These are phyloP conservation scores for Eurosta solidaginis DNA, from an alignment of 1,140 invertebrate genomes.

Conservation along the genomic window DNA sequence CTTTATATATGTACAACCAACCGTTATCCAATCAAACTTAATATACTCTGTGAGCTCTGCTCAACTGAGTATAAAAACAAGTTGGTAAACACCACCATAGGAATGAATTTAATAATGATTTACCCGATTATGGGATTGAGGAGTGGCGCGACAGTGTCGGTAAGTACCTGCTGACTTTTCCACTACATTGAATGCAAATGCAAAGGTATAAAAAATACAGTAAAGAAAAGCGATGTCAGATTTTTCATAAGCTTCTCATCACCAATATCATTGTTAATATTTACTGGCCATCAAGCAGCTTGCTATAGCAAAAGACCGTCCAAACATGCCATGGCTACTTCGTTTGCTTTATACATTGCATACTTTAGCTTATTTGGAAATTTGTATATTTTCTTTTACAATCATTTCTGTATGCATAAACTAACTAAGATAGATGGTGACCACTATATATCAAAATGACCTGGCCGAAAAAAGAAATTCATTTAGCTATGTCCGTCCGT, in stretches of 20 bases:
- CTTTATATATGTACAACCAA: no score
- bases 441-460: no score
- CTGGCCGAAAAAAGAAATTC: no score
- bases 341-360: neutral
- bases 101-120: constrained; percentile 59
- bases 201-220: neutral
- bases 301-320: neutral
- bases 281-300: neutral
- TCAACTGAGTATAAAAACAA: no score
- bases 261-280: neutral
- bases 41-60: no score
- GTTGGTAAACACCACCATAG: constrained; percentile 59
- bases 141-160: constrained; percentile 60
- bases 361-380: neutral
- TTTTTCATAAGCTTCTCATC: neutral
- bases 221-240: neutral
- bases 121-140: constrained; percentile 60
- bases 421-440: no score
- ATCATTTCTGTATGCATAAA: no score
- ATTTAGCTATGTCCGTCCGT: no score
- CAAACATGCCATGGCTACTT: neutral
- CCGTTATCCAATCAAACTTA: no score
- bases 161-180: constrained; percentile 45
- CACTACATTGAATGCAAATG: constrained; percentile 9
- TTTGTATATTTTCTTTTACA: neutral